Evolutionary conservation across 2,888 invertebrate species (phyloP).

Genomic region (Marasmarcha lunaedactyla): DNA sequence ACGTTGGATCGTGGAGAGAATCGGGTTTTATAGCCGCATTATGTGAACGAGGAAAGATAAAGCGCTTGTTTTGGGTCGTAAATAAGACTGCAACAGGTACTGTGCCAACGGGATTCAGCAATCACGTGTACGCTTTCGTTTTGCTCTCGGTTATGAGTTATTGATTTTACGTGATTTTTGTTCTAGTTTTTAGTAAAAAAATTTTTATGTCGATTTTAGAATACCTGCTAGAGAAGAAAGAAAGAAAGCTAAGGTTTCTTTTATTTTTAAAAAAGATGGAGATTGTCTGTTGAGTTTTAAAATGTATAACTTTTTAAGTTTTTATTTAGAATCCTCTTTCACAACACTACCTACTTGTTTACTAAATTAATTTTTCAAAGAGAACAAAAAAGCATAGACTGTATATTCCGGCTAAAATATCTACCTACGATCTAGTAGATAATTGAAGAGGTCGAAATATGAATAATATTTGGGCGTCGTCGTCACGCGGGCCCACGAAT

Average conservation of each 20-base stretch:
- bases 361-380: not conserved
- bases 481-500: constrained; percentile 48
- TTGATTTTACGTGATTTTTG: constrained; percentile 23
- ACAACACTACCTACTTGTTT: too few species aligned
- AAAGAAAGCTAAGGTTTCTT: too few species aligned
- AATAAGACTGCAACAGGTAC: constrained; percentile 70
- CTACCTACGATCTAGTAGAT: constrained; percentile 32
- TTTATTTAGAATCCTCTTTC: too few species aligned
- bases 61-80: constrained; percentile 69
- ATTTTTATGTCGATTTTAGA: not conserved
- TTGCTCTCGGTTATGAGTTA: constrained; percentile 45
- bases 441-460: constrained; percentile 52
- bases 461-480: constrained; percentile 62
- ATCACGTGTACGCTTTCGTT: constrained; percentile 62
- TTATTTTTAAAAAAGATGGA: too few species aligned
- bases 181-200: not conserved
- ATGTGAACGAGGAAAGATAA: constrained; percentile 62
- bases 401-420: not conserved
- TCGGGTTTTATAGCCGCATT: constrained; percentile 62
- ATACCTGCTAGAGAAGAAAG: too few species aligned
- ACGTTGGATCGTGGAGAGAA: constrained; percentile 33
- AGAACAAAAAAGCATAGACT: too few species aligned
- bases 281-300: too few species aligned
- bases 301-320: too few species aligned
- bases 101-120: constrained; percentile 56